Evolutionary conservation across 2,888 invertebrate genomes (phyloP).

Genomic region (Xanthorhoe designata): DNA sequence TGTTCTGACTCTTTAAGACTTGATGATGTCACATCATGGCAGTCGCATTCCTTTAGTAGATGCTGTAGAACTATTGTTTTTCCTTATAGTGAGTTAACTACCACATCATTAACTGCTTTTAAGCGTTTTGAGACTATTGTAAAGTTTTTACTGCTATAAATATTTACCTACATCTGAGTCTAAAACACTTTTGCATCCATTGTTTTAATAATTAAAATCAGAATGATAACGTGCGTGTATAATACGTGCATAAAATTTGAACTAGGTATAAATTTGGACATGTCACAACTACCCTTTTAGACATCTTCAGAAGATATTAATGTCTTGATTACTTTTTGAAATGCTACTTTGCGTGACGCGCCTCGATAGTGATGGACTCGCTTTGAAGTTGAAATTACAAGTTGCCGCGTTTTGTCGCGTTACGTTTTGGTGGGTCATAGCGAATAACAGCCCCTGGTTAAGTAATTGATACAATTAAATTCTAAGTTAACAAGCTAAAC

Average conservation of each 20-base stretch:
- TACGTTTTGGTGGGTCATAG: too few species aligned
- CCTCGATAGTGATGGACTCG: not conserved
- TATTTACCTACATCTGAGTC: not conserved
- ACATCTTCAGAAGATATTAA: too few species aligned
- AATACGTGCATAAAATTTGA: not conserved
- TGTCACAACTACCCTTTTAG: too few species aligned
- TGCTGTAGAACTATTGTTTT: not conserved
- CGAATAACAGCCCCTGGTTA: too few species aligned
- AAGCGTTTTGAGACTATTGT: not conserved
- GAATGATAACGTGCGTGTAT: too few species aligned
- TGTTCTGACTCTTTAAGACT: conserved; percentile 1
- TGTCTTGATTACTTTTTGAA: too few species aligned
- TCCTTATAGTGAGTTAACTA: not conserved
- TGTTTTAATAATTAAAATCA: not conserved
- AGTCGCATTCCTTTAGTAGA: not conserved
- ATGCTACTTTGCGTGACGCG: not conserved
- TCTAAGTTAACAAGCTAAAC: not conserved
- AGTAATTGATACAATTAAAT: too few species aligned
- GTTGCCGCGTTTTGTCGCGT: too few species aligned
- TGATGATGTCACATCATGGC: conserved; percentile 9
- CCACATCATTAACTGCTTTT: not conserved
- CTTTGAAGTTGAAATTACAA: too few species aligned
- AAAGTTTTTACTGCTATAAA: not conserved
- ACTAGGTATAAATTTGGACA: too few species aligned
- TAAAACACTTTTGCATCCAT: too few species aligned